Evolutionary conservation across 2,888 invertebrate species (phyloP).

Genomic region (Neoitamus cyanurus): DNA sequence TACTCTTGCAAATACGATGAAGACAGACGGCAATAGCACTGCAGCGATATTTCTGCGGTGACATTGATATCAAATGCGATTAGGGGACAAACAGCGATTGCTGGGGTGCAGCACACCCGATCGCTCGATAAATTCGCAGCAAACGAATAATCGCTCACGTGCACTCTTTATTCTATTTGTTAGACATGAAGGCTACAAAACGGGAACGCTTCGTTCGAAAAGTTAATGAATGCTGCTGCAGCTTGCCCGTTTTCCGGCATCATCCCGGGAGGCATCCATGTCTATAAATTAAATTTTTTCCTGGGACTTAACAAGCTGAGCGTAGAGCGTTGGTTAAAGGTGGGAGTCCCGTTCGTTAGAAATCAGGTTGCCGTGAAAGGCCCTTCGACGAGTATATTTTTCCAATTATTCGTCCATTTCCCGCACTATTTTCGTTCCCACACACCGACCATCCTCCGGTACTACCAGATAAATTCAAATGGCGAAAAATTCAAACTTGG

Average conservation of each 20-base stretch:
- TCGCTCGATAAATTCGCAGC: neutral
- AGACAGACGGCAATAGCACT: neutral
- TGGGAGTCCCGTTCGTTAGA: neutral
- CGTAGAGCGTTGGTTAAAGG: neutral
- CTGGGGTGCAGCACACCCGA: neutral
- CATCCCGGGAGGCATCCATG: neutral
- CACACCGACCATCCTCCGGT: neutral
- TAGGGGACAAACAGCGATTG: neutral
- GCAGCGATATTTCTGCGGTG: neutral
- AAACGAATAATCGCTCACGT: neutral
- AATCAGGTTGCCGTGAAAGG: neutral
- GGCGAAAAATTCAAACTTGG: neutral
- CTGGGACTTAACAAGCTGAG: neutral
- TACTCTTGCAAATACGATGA: neutral
- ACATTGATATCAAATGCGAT: constrained; percentile 5
- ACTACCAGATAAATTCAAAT: neutral
- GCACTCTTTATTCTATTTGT: neutral
- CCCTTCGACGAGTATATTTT: neutral
- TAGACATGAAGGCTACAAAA: neutral
- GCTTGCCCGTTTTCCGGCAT: neutral
- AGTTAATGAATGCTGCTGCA: neutral
- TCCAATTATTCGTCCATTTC: neutral
- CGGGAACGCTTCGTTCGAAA: neutral
- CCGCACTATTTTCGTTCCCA: neutral
- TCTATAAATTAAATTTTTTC: neutral